These are phyloP conservation scores for Aldabrachelys gigantea DNA, from an alignment of 2,113 vertebrate genomes.

Conservation along the genomic window DNA sequence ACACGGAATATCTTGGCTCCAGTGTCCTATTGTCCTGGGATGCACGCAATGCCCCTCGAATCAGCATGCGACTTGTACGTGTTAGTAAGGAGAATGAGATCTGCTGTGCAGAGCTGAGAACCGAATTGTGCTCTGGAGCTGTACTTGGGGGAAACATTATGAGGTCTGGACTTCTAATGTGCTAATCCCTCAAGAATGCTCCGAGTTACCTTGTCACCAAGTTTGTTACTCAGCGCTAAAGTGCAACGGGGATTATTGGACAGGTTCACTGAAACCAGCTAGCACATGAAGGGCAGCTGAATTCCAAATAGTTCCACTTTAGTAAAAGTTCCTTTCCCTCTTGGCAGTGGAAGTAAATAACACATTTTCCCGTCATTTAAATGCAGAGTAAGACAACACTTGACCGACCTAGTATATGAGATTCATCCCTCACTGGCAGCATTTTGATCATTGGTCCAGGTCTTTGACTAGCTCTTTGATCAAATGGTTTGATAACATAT, in stretches of 20 bases:
- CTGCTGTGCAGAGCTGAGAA: background rate
- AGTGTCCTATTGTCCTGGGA: background rate
- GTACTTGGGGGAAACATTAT: rapidly evolving
- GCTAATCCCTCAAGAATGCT: background rate
- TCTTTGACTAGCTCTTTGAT: background rate
- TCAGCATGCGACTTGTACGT: background rate
- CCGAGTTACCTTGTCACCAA: background rate
- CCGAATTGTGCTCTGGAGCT: background rate
- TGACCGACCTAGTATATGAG: background rate
- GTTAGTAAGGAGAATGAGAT: constrained; percentile 15
- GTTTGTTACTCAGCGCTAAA: background rate
- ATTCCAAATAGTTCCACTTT: background rate
- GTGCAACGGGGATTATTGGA: background rate
- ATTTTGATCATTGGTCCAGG: background rate
- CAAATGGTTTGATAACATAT: background rate
- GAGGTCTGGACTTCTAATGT: background rate
- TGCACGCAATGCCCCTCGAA: background rate
- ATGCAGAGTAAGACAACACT: background rate
- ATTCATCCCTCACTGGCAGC: background rate
- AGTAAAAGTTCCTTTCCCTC: background rate
- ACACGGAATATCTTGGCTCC: background rate
- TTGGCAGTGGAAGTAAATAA: background rate
- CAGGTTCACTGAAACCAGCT: background rate
- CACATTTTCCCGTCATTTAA: background rate
- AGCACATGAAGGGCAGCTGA: background rate